Conservation (phyloP, 1,140 invertebrate genomes). For the Charaxes varanes region DNA sequence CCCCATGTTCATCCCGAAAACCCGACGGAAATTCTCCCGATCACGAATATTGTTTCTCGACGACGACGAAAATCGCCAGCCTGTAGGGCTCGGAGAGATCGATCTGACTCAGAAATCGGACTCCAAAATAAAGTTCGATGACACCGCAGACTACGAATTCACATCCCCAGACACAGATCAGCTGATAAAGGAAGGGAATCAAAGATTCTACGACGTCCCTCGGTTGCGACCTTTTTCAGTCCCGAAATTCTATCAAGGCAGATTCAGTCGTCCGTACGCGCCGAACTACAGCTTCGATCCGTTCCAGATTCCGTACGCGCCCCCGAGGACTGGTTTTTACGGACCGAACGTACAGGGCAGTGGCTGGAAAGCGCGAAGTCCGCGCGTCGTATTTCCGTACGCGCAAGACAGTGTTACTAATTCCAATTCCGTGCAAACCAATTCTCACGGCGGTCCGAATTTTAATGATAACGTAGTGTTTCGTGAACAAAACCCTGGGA, state of each 20-base stretch:
- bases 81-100: slow-evolving; percentile 48
- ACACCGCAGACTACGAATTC: slow-evolving; percentile 53
- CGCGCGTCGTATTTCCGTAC: slow-evolving; percentile 75
- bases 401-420: slow-evolving; percentile 51
- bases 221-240: slow-evolving; percentile 31
- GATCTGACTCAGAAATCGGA: slow-evolving; percentile 45
- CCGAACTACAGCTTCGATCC: slow-evolving; percentile 48
- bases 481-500: slow-evolving; percentile 76
- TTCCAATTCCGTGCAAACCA: slow-evolving; percentile 58
- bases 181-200: slow-evolving; percentile 37
- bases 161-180: slow-evolving; percentile 38
- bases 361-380: slow-evolving; percentile 73
- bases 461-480: slow-evolving; percentile 76
- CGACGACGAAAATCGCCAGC: slow-evolving; percentile 46
- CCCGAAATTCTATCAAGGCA: slow-evolving; percentile 53
- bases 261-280: slow-evolving; percentile 49
- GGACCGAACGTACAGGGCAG: slow-evolving; percentile 10
- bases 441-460: slow-evolving; percentile 63
- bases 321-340: slow-evolving; percentile 47
- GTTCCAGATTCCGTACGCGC: slow-evolving; percentile 36
- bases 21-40: slow-evolving; percentile 30
- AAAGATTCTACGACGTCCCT: slow-evolving; percentile 50
- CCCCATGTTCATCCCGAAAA: slow-evolving; percentile 58
- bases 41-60: slow-evolving; percentile 54
- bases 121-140: slow-evolving; percentile 58